Percentiles rank a stretch among this genome's conserved stretches.
Evolutionary conservation across 64 coral and sea anemone species (phyloP).

Genomic region (Stichodactyla mertensii): DNA sequence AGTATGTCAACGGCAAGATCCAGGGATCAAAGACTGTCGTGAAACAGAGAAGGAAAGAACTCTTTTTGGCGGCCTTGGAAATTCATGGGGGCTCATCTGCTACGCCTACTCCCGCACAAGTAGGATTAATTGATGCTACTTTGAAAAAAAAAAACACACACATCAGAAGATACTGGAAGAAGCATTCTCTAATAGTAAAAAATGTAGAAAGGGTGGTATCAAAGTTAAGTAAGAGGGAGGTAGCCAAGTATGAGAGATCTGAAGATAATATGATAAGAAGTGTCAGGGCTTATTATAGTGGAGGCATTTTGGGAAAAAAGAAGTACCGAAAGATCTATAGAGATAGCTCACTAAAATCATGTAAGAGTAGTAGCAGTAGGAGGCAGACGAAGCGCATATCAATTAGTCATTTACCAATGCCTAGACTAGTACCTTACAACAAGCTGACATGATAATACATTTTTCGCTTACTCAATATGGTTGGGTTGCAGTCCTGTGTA

Average conservation of each 20-base stretch:
- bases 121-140: background rate
- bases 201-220: background rate
- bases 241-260: constrained; percentile 18
- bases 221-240: background rate
- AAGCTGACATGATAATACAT: background rate
- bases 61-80: background rate
- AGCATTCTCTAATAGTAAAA: background rate
- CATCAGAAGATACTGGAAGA: background rate
- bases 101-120: background rate
- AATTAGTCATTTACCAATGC: background rate
- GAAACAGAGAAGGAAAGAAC: background rate
- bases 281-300: constrained; percentile 42
- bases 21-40: background rate
- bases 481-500: too few relatives aligned
- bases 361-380: background rate
- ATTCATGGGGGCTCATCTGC: background rate
- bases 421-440: constrained; percentile 37
- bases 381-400: too few relatives aligned
- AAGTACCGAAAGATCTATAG: constrained; percentile 40
- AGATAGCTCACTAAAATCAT: background rate
- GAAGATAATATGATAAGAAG: constrained; percentile 46
- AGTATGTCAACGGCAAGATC: too few relatives aligned
- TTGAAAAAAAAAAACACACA: background rate
- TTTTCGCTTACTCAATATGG: too few relatives aligned
- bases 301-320: constrained; percentile 52